A percentile compares a stretch with the other conserved stretches of the same genome.
These are phyloP conservation scores for Vombatus ursinus DNA, from an alignment of 2,113 vertebrate species.

Conservation along the genomic window DNA sequence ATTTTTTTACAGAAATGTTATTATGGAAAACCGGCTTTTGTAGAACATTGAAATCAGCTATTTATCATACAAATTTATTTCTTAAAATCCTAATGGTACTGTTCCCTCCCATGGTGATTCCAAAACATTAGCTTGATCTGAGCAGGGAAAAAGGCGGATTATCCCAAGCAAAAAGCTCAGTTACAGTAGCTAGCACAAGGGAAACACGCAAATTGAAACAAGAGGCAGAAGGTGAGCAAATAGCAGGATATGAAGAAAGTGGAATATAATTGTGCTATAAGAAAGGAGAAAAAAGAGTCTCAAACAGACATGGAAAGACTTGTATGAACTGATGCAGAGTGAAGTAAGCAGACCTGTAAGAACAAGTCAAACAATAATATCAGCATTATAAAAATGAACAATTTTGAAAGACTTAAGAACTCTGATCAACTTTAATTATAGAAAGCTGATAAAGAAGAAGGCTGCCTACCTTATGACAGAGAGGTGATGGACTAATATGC, in stretches of 20 bases:
- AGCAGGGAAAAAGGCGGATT: neutral
- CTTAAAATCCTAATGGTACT: neutral
- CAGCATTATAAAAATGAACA: neutral
- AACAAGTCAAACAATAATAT: neutral
- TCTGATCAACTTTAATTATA: neutral
- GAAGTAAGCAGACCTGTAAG: neutral
- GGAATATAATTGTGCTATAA: neutral
- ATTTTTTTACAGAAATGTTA: neutral
- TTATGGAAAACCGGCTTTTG: conserved; percentile 1
- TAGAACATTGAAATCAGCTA: conserved; percentile 12
- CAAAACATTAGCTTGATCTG: neutral
- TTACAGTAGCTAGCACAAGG: neutral
- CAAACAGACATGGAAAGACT: neutral
- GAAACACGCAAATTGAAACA: neutral
- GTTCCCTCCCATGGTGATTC: neutral
- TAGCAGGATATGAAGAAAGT: neutral
- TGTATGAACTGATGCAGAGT: neutral
- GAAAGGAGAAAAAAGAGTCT: neutral
- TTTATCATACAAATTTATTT: conserved; percentile 37
- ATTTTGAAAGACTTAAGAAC: neutral
- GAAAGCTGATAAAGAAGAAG: neutral
- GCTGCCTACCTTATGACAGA: neutral
- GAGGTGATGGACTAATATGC: neutral
- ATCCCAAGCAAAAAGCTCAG: neutral
- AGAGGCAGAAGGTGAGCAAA: neutral